These are phyloP conservation scores for Cossypha niveicapilla DNA, from an alignment of 2,797 vertebrate species.

Conservation along the genomic window DNA sequence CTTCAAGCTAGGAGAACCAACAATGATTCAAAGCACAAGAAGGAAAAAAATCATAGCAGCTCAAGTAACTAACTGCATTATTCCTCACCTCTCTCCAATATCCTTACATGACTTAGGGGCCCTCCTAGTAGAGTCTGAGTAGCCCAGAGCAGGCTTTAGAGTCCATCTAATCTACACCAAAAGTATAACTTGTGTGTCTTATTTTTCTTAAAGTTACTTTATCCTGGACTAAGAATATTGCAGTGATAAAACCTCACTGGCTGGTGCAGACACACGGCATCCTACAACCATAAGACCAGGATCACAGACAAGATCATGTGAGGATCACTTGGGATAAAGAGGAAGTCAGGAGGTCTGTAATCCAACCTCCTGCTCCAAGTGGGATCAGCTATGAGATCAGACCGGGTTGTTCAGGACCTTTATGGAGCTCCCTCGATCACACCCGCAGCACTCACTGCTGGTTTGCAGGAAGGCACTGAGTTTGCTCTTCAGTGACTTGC, in stretches of 20 bases:
- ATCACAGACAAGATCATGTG: background rate
- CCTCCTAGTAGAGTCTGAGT: background rate
- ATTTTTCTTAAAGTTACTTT: background rate
- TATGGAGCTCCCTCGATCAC: background rate
- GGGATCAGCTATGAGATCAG: background rate
- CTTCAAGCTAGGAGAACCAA: background rate
- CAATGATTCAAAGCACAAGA: background rate
- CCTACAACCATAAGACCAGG: background rate
- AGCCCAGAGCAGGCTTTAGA: background rate
- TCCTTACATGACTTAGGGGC: background rate
- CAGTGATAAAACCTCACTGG: background rate
- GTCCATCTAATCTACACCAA: background rate
- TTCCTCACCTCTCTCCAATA: background rate
- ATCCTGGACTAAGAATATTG: background rate
- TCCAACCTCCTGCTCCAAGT: background rate
- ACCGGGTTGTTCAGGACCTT: background rate
- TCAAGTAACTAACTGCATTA: background rate
- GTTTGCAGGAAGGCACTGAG: background rate
- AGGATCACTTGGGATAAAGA: background rate
- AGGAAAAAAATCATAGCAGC: background rate
- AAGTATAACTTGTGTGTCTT: rapidly evolving
- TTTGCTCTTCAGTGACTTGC: background rate
- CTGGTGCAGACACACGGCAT: background rate
- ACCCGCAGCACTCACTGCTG: rapidly evolving
- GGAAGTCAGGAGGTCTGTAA: background rate